phyloP scores from a whole-genome alignment of 1,140 invertebrate genomes.

The Drosophila sucinea region DNA sequence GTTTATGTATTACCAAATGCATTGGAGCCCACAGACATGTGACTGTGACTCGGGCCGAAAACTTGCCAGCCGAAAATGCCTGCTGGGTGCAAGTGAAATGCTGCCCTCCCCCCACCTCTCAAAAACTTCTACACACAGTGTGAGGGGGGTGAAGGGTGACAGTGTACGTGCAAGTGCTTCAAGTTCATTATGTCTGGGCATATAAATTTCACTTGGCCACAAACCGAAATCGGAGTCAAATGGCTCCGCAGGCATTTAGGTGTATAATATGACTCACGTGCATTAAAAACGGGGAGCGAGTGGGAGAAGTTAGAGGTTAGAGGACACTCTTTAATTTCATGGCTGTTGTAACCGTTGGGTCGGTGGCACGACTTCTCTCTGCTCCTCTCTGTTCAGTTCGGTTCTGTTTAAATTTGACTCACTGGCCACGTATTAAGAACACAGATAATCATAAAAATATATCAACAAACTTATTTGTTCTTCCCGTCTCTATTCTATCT shows the following conservation, averaged over 20 bases:
- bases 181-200: slow-evolving; percentile 79
- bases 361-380: neutral
- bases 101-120: slow-evolving; percentile 18
- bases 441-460: slow-evolving; percentile 63
- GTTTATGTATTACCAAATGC: slow-evolving; percentile 67
- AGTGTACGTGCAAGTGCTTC: slow-evolving; percentile 68
- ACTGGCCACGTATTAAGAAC: slow-evolving; percentile 58
- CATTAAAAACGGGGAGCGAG: slow-evolving; percentile 4
- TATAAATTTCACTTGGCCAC: slow-evolving; percentile 79
- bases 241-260: slow-evolving; percentile 70
- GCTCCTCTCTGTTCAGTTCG: too few relatives aligned
- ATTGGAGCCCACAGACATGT: slow-evolving; percentile 33
- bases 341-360: neutral
- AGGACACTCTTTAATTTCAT: slow-evolving; percentile 15
- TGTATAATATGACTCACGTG: slow-evolving; percentile 63
- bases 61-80: slow-evolving; percentile 38
- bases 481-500: neutral
- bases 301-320: neutral
- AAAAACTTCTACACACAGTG: slow-evolving; percentile 23
- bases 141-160: neutral
- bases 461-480: slow-evolving; percentile 56
- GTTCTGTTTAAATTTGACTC: slow-evolving; percentile 34
- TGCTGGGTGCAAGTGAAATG: slow-evolving; percentile 65
- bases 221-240: slow-evolving; percentile 80
- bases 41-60: slow-evolving; percentile 18